Conservation (phyloP, 1,140 invertebrate genomes). For the Drosophila suzukii region DNA sequence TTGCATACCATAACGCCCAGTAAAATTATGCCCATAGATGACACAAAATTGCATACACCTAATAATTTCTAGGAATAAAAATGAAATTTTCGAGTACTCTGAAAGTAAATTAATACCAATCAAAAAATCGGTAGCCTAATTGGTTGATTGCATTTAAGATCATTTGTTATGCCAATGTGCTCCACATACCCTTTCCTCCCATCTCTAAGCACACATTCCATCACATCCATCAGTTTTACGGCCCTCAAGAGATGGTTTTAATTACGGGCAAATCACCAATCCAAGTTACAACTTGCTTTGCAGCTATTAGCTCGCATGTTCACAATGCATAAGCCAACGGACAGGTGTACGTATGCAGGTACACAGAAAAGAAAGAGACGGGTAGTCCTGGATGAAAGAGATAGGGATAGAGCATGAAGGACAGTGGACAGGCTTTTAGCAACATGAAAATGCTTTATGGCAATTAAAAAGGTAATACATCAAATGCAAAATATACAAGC, state of each 20-base stretch:
- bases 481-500: slow-evolving; percentile 59
- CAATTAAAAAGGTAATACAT: slow-evolving; percentile 78
- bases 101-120: too few relatives aligned
- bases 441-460: slow-evolving; percentile 80
- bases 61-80: too few relatives aligned
- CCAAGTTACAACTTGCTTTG: slow-evolving; percentile 38
- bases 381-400: not conserved
- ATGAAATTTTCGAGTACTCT: too few relatives aligned
- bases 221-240: slow-evolving; percentile 15
- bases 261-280: slow-evolving; percentile 46
- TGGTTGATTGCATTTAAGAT: not conserved
- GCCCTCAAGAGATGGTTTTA: slow-evolving; percentile 61
- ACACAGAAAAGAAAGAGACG: slow-evolving; percentile 12
- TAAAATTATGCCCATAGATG: too few relatives aligned
- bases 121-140: not conserved
- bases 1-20: too few relatives aligned
- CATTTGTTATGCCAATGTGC: not conserved
- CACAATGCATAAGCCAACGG: slow-evolving; percentile 66
- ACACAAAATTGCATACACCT: too few relatives aligned
- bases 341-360: slow-evolving; percentile 30
- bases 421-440: slow-evolving; percentile 58
- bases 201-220: not conserved
- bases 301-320: slow-evolving; percentile 69
- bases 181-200: not conserved
- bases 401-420: not conserved